Percentiles rank a stretch among this genome's conserved stretches.
Evolutionary conservation across 92 coral and sea anemone species (phyloP).

Genomic region (Phenganax subtilis): DNA sequence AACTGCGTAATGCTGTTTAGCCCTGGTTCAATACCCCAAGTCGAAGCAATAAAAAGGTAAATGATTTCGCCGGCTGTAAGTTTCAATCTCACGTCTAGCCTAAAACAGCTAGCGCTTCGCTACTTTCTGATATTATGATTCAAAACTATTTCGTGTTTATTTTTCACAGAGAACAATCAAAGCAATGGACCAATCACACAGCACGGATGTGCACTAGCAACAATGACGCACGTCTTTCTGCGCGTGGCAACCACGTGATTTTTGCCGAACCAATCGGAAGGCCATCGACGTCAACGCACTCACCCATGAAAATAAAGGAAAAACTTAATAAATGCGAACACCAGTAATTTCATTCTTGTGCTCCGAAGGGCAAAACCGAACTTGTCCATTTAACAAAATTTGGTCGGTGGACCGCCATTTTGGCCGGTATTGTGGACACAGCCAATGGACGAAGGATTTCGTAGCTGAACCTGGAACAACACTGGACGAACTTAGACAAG

Average conservation of each 20-base stretch:
- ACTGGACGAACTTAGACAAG: background rate
- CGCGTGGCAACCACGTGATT: slow-evolving; percentile 10
- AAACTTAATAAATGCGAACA: background rate
- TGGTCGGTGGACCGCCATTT: slow-evolving; percentile 4
- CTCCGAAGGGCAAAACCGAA: slow-evolving; percentile 3
- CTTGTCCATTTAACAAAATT: slow-evolving; percentile 2
- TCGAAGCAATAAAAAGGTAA: background rate
- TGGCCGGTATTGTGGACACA: background rate
- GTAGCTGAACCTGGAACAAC: background rate
- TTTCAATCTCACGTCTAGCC: background rate
- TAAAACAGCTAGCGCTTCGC: background rate
- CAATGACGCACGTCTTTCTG: slow-evolving; percentile 14
- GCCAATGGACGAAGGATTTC: slow-evolving; percentile 10
- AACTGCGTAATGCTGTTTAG: background rate
- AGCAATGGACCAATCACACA: slow-evolving; percentile 6
- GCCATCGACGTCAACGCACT: background rate
- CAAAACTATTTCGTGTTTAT: slow-evolving; percentile 31
- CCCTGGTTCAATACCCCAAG: background rate
- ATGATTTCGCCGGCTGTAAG: background rate
- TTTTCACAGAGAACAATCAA: slow-evolving; percentile 21
- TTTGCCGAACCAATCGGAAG: slow-evolving; percentile 21
- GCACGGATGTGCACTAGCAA: background rate
- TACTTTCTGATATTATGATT: slow-evolving; percentile 18
- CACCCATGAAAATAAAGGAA: slow-evolving; percentile 21
- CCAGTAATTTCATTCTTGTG: background rate